Evolutionary conservation across 2,888 invertebrate species (phyloP).

Genomic region (Aphidius colemani): DNA sequence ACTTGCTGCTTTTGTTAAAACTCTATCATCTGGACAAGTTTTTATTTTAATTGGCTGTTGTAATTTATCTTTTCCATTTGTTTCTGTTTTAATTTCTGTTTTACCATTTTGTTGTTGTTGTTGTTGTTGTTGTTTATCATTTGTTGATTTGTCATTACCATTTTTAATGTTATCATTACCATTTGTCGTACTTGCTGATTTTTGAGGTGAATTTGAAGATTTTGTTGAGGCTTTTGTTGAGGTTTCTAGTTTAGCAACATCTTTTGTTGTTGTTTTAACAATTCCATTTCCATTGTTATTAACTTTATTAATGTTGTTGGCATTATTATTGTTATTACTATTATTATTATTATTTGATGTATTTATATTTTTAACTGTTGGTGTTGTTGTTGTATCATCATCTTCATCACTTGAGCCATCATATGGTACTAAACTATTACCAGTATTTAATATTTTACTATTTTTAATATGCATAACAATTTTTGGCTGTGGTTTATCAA

Average conservation of each 20-base stretch:
- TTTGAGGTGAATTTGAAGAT: slow-evolving; percentile 13
- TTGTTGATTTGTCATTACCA: slow-evolving; percentile 23
- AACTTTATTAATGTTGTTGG: background rate
- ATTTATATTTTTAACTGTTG: slow-evolving; percentile 6
- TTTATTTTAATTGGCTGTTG: slow-evolving; percentile 44
- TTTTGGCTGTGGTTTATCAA: slow-evolving; percentile 47
- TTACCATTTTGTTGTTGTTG: slow-evolving; percentile 46
- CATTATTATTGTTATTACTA: slow-evolving; percentile 15
- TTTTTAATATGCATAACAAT: slow-evolving; percentile 50
- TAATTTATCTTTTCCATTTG: slow-evolving; percentile 50
- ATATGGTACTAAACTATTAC: slow-evolving; percentile 55
- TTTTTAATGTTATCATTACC: slow-evolving; percentile 28
- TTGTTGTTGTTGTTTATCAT: slow-evolving; percentile 30
- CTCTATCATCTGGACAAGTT: slow-evolving; percentile 44
- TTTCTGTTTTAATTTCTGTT: slow-evolving; percentile 35
- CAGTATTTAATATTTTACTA: slow-evolving; percentile 44
- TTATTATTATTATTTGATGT: slow-evolving; percentile 29
- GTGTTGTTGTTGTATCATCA: slow-evolving; percentile 33
- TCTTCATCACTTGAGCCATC: slow-evolving; percentile 57
- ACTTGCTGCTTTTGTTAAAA: slow-evolving; percentile 47
- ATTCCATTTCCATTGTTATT: slow-evolving; percentile 31
- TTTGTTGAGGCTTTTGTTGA: slow-evolving; percentile 18
- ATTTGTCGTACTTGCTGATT: slow-evolving; percentile 27
- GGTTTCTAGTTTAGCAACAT: slow-evolving; percentile 5
- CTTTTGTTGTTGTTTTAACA: slow-evolving; percentile 26